Evolutionary conservation across 2,113 vertebrate genomes (phyloP).

Genomic region (Dasyurus viverrinus): DNA sequence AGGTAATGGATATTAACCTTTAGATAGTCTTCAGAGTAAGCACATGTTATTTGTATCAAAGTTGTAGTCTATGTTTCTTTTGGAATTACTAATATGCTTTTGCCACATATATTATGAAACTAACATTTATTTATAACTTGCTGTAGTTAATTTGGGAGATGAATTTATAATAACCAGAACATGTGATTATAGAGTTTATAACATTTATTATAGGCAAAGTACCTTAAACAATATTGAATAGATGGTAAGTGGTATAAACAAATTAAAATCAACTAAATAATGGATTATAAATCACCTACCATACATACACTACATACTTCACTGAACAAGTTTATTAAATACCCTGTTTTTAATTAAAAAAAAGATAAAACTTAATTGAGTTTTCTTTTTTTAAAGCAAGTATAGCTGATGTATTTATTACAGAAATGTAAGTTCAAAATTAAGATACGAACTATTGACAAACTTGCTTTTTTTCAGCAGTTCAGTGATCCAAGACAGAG

Average conservation of each 20-base stretch:
- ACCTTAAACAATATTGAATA: conserved; percentile 28
- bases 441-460: conserved; percentile 23
- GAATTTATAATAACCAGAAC: conserved; percentile 36
- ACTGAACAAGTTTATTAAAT: conserved; percentile 22
- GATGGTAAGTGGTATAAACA: conserved; percentile 6
- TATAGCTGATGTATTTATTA: conserved; percentile 38
- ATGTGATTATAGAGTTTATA: background rate
- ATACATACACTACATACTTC: background rate
- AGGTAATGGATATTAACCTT: conserved; percentile 21
- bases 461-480: no score
- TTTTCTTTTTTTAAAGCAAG: background rate
- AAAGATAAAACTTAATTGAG: background rate
- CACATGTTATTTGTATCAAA: background rate
- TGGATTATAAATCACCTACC: conserved; percentile 3
- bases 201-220: conserved; percentile 14
- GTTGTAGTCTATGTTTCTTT: background rate
- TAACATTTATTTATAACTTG: conserved; percentile 26
- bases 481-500: no score
- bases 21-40: conserved; percentile 30
- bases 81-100: conserved; percentile 18
- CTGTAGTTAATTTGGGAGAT: conserved; percentile 16
- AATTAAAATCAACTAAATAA: conserved; percentile 28
- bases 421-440: conserved; percentile 12
- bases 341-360: background rate
- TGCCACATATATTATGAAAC: conserved; percentile 30